phyloP scores from a whole-genome alignment of 2,113 vertebrate genomes.

The Tonatia bakeri region DNA sequence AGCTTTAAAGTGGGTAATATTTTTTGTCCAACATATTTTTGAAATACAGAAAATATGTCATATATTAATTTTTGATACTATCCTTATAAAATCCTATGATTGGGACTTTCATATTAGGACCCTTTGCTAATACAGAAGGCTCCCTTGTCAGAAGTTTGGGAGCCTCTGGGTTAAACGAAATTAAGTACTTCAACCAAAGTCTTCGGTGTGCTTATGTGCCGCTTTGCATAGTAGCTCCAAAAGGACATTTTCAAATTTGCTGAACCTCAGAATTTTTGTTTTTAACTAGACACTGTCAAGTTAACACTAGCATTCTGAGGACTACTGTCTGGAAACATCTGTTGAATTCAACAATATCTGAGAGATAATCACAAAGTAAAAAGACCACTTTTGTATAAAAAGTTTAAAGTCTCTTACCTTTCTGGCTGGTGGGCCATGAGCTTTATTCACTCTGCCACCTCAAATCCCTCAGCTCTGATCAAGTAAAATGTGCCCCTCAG shows the following conservation, averaged over 20 bases:
- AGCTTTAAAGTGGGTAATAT: neutral
- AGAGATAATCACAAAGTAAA: constrained; percentile 13
- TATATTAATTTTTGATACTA: neutral
- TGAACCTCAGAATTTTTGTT: neutral
- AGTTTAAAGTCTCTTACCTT: constrained; percentile 57
- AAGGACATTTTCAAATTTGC: constrained; percentile 23
- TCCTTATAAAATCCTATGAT: neutral
- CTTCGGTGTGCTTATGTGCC: neutral
- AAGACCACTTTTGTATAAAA: constrained; percentile 8
- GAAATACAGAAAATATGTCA: neutral
- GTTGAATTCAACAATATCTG: neutral
- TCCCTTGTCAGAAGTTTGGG: neutral
- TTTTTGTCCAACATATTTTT: constrained; percentile 31
- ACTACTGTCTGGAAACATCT: neutral
- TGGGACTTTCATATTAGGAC: neutral
- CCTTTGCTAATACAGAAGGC: neutral
- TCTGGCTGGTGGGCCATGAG: constrained; percentile 65
- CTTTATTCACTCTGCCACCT: constrained; percentile 48
- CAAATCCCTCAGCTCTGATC: constrained; percentile 22
- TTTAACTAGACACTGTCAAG: neutral
- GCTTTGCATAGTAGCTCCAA: neutral
- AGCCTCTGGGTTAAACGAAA: neutral
- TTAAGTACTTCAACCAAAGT: neutral
- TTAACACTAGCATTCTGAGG: neutral
- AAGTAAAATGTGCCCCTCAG: constrained; percentile 22